phyloP scores from a whole-genome alignment of 1,140 invertebrate genomes.

The Contarinia nasturtii region DNA sequence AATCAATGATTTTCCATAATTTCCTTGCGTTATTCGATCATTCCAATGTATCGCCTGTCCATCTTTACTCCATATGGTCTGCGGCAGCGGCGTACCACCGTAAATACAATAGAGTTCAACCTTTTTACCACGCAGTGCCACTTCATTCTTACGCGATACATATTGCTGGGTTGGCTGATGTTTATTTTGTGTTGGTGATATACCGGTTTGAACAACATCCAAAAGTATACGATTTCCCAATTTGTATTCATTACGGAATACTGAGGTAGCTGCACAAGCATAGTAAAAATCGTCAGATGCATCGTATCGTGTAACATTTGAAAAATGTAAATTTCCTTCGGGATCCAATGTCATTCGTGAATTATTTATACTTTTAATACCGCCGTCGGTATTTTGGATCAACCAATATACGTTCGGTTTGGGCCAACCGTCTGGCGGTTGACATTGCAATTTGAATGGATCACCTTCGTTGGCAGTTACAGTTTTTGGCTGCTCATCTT shows the following conservation, averaged over 20 bases:
- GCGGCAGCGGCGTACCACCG: conserved; percentile 70
- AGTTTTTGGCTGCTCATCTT: conserved; percentile 45
- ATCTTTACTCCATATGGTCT: conserved; percentile 71
- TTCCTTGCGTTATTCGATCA: conserved; percentile 59
- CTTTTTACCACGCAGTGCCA: conserved; percentile 61
- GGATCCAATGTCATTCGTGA: conserved; percentile 85
- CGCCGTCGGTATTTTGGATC: conserved; percentile 55
- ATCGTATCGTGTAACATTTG: conserved; percentile 75
- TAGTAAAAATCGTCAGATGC: conserved; percentile 66
- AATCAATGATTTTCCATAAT: conserved; percentile 82
- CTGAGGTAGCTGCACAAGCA: conserved; percentile 72
- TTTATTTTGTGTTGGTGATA: conserved; percentile 55
- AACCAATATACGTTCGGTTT: conserved; percentile 89
- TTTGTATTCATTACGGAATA: conserved; percentile 79
- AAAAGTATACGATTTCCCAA: conserved; percentile 66
- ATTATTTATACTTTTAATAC: conserved; percentile 75
- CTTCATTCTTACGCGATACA: conserved; percentile 64
- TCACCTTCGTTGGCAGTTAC: conserved; percentile 63
- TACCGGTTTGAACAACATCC: conserved; percentile 55
- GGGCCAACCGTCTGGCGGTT: conserved; percentile 85
- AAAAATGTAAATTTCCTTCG: conserved; percentile 86
- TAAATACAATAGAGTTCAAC: conserved; percentile 75
- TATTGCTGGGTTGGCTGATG: conserved; percentile 62
- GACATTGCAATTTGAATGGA: conserved; percentile 68
- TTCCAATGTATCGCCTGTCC: conserved; percentile 41